Conservation (phyloP, 2,888 invertebrate genomes). For the Lithodes maja region DNA sequence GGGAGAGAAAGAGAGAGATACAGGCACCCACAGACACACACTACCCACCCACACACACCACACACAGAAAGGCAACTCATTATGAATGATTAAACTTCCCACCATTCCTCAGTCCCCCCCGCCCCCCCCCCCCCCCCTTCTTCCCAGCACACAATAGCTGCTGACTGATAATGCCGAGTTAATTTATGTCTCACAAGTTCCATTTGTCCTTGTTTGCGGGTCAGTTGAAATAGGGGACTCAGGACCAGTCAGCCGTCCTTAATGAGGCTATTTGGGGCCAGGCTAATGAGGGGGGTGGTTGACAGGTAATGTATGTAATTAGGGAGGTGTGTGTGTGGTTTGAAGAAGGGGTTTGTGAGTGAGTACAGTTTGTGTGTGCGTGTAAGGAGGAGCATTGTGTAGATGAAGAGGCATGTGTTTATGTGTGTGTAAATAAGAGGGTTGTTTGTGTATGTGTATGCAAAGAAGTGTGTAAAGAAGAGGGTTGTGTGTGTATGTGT, state of each 20-base stretch:
- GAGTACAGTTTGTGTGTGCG: slow-evolving; percentile 26
- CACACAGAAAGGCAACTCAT: not conserved
- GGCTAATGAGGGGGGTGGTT: not conserved
- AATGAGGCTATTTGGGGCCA: slow-evolving; percentile 5
- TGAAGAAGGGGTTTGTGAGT: slow-evolving; percentile 7
- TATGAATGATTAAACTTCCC: too few species aligned
- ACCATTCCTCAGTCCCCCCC: not conserved
- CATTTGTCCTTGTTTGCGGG: slow-evolving; percentile 37
- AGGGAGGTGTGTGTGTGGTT: not conserved
- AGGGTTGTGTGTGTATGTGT: too few species aligned
- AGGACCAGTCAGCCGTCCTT: not conserved
- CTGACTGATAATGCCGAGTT: slow-evolving; percentile 34
- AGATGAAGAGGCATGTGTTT: too few species aligned
- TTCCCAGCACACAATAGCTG: slow-evolving; percentile 25
- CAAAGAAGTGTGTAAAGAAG: too few species aligned
- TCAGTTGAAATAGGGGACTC: slow-evolving; percentile 13
- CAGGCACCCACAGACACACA: not conserved
- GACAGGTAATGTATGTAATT: not conserved
- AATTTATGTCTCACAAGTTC: slow-evolving; percentile 39
- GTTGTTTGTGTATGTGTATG: too few species aligned
- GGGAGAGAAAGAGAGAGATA: too few species aligned
- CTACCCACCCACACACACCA: not conserved
- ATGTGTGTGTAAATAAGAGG: too few species aligned
- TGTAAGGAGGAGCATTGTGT: too few species aligned
- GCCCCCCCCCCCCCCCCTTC: not conserved